Percentiles rank a stretch among this genome's conserved stretches.
phyloP scores from a whole-genome alignment of 2,888 invertebrate species.

The Loripinus fragilis region DNA sequence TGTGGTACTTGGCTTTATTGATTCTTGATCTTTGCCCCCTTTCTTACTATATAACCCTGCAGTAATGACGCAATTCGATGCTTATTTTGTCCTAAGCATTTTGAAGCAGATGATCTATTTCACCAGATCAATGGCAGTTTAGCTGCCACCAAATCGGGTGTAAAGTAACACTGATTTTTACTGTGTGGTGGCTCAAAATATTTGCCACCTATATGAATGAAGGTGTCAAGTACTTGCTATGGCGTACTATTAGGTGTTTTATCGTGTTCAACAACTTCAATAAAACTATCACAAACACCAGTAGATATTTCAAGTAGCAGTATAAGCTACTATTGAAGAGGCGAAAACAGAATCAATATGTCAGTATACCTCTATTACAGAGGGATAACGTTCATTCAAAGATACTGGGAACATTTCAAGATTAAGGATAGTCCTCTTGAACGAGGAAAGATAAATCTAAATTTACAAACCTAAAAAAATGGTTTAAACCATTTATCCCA shows the following conservation, averaged over 20 bases:
- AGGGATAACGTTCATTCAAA: not conserved
- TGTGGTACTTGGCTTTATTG: too few species aligned
- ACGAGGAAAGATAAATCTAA: not conserved
- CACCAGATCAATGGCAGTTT: too few species aligned
- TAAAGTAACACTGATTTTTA: too few species aligned
- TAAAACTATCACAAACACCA: not conserved
- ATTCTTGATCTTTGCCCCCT: too few species aligned
- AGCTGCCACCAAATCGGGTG: too few species aligned
- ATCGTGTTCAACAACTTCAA: conserved; percentile 21
- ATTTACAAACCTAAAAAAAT: too few species aligned
- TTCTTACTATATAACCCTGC: too few species aligned
- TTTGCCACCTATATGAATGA: not conserved
- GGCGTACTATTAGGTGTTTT: conserved; percentile 9
- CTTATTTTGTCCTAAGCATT: too few species aligned
- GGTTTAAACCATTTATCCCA: too few species aligned
- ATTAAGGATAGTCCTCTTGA: not conserved
- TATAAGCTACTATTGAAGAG: conserved; percentile 2
- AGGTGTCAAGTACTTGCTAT: conserved; percentile 20
- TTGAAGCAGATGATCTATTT: too few species aligned
- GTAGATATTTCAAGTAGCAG: conserved; percentile 6
- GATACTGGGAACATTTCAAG: not conserved
- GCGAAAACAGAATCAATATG: not conserved
- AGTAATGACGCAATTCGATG: too few species aligned
- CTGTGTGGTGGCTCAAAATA: too few species aligned
- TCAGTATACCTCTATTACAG: not conserved